Evolutionary conservation across 2,113 vertebrate species (phyloP), one percentile per base, ranked within the genome.

Genomic region (Dolichotis patagonum): DNA sequence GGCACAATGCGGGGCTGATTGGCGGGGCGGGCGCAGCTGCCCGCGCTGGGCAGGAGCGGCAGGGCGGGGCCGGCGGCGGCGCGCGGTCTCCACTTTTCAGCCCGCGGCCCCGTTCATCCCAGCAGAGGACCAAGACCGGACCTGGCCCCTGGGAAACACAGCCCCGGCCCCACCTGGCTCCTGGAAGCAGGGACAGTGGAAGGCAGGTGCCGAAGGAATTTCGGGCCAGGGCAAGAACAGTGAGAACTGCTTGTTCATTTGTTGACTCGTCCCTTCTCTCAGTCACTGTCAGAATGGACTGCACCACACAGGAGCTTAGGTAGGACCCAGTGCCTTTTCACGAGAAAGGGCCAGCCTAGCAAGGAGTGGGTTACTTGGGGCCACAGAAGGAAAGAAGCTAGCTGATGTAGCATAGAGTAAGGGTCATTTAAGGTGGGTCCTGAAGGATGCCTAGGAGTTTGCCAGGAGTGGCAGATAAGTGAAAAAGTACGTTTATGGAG

Each of bases 1-100:
- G 82, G 95, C 94, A 98, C 97, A 98, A 98, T 97, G 96, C 92
- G 91, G 92, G 75, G 85, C 93, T 98, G 98, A 98, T 97, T 98
- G 97, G 97, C 85, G 85, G 87, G 96, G 96, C 0, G 14, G 93
- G 96, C 69, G 62, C 73, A 84, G 75, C 78, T 52, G 95, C 97
- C 96, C n/a, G 75, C 22, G 52, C 35, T 32, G 3, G 71, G 82
- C 38, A 30, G 94, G 43, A 82, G 85, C 58, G 20, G 56, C 41
- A 83, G n/a, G 94, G 77, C 90, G 65, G 32, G 14, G 54, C 12
- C 5, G 16, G 8, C 20, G 52, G 52, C 58, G 80, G 46, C 9
- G 80, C 1, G 67, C 2, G n/a, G 65, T 1, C 69, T 35, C 63
- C 63, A 35, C 63, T 14, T 13, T 6, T 30, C 63, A 16, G 30